Conservation (phyloP, 2,113 vertebrate species). For the Oryzias celebensis region DNA sequence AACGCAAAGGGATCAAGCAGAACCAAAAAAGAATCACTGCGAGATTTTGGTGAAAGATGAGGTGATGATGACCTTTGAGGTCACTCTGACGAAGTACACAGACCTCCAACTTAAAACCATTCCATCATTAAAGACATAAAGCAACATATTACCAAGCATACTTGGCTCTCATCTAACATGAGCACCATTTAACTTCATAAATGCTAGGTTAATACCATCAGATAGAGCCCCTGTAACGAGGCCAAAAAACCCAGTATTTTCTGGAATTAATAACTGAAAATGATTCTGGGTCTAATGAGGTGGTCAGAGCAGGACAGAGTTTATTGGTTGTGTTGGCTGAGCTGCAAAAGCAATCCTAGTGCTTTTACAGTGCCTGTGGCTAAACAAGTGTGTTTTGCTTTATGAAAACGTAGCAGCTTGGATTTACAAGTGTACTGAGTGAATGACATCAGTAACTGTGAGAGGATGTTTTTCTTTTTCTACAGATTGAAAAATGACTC, state of each 20-base stretch:
- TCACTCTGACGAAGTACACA: conserved; percentile 21
- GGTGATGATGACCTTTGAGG: conserved; percentile 17
- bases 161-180: neutral
- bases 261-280: neutral
- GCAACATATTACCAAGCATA: neutral
- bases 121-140: conserved; percentile 9
- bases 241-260: neutral
- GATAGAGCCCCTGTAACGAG: neutral
- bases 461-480: conserved; percentile 14
- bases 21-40: no score
- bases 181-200: neutral
- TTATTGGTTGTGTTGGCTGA: conserved; percentile 20
- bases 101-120: neutral
- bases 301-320: conserved; percentile 12
- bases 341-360: conserved; percentile 6
- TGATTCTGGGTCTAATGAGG: conserved; percentile 20
- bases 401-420: conserved; percentile 17
- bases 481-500: neutral
- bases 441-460: conserved; percentile 25
- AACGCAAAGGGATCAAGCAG: no score
- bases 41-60: neutral
- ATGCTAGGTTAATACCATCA: neutral
- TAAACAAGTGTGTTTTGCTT: conserved; percentile 9
- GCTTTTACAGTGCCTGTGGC: conserved; percentile 6
- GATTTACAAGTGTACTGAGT: conserved; percentile 27